These are phyloP conservation scores for Thelaira solivaga DNA, from an alignment of 2,888 invertebrate species.

Conservation along the genomic window DNA sequence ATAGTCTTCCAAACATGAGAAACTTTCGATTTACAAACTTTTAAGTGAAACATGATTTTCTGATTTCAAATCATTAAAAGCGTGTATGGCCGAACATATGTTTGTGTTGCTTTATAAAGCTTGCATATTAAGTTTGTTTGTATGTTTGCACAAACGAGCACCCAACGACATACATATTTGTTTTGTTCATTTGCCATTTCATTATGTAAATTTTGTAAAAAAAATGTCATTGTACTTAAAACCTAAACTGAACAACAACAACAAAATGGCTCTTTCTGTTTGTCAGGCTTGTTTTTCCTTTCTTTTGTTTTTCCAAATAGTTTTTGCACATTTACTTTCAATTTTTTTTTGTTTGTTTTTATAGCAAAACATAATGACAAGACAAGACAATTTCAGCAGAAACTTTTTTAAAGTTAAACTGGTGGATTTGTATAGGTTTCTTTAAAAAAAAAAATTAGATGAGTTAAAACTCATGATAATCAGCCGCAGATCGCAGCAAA, in stretches of 20 bases:
- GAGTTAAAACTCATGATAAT: too few species aligned
- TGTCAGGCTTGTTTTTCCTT: not conserved
- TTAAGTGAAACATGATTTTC: not conserved
- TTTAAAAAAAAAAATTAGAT: too few species aligned
- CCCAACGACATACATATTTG: too few species aligned
- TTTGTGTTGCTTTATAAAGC: too few species aligned
- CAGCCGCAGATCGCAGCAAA: too few species aligned
- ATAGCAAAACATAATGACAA: constrained; percentile 45
- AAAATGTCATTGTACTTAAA: not conserved
- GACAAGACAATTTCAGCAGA: too few species aligned
- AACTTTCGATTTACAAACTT: not conserved
- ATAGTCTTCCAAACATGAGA: not conserved
- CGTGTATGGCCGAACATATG: too few species aligned
- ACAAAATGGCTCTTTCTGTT: not conserved
- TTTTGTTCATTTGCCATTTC: not conserved
- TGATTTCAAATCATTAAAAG: too few species aligned
- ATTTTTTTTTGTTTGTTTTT: not conserved
- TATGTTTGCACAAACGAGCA: too few species aligned
- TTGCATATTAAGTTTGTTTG: not conserved
- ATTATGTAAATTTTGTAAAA: constrained; percentile 4
- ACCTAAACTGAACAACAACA: not conserved
- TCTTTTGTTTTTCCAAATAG: not conserved
- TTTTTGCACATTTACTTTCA: constrained; percentile 17
- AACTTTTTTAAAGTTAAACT: too few species aligned
- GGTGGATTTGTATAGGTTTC: too few species aligned